Conservation (phyloP, 2,113 vertebrate species). For the Rana temporaria region DNA sequence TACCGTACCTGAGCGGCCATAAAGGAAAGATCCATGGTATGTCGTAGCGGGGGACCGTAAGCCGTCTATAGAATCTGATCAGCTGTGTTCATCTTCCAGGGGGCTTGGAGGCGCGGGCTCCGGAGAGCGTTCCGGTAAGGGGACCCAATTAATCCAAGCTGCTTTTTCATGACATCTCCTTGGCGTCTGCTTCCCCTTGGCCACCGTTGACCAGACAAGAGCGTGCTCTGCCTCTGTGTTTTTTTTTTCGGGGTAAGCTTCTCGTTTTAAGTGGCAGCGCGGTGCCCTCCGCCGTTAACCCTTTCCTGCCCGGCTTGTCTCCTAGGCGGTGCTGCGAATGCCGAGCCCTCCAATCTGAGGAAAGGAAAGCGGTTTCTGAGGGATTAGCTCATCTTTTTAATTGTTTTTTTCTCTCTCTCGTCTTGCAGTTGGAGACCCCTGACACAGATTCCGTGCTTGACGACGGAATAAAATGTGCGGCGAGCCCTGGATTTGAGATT, state of each 20-base stretch:
- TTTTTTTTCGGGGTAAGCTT: neutral
- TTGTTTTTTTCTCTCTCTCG: neutral
- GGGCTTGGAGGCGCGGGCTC: neutral
- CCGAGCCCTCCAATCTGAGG: neutral
- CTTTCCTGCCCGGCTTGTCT: neutral
- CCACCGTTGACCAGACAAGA: constrained; percentile 29
- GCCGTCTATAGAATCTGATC: constrained; percentile 14
- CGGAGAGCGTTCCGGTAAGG: neutral
- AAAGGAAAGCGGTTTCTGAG: neutral
- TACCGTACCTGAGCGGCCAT: constrained; percentile 91
- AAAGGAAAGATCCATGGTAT: constrained; percentile 92
- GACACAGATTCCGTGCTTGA: constrained; percentile 17
- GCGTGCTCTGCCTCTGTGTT: neutral
- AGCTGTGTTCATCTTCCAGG: constrained; percentile 11
- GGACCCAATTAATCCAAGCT: constrained; percentile 27
- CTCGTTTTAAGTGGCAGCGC: constrained; percentile 40
- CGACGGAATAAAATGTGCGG: constrained; percentile 26
- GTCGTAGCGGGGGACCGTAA: neutral
- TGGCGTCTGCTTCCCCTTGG: neutral
- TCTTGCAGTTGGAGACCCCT: constrained; percentile 6
- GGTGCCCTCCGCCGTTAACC: constrained; percentile 26
- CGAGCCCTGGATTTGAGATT: neutral
- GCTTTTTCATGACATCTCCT: neutral
- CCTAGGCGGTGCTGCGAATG: neutral
- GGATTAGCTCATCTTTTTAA: neutral